Percentiles rank a stretch among this genome's conserved stretches.
Evolutionary conservation across 1,140 invertebrate species (phyloP).

Genomic region (Lysiphlebus fabarum): DNA sequence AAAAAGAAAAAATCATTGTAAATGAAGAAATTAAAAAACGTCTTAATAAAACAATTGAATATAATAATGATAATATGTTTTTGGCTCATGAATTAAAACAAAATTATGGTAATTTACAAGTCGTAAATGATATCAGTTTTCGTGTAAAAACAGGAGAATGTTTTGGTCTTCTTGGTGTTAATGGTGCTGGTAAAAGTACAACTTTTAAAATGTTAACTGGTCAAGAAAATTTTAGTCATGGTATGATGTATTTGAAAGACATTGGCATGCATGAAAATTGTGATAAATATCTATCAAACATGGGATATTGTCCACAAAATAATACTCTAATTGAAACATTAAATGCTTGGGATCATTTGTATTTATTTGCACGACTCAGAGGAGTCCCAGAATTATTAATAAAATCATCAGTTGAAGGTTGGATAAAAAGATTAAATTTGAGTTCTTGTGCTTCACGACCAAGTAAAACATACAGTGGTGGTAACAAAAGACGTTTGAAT

Average conservation of each 20-base stretch:
- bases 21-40: conserved; percentile 39
- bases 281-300: conserved; percentile 51
- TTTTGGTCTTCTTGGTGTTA: conserved; percentile 77
- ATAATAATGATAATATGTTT: conserved; percentile 38
- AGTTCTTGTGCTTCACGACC: conserved; percentile 49
- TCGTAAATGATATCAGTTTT: conserved; percentile 70
- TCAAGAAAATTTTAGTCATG: conserved; percentile 59
- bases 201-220: conserved; percentile 83
- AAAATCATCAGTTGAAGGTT: conserved; percentile 53
- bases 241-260: conserved; percentile 36
- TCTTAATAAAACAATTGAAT: background rate
- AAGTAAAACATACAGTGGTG: conserved; percentile 72
- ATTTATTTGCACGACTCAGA: conserved; percentile 65
- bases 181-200: conserved; percentile 87
- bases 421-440: conserved; percentile 53
- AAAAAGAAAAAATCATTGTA: conserved; percentile 41
- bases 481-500: conserved; percentile 92
- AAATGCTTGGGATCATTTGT: conserved; percentile 67
- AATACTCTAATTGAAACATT: conserved; percentile 69
- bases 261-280: conserved; percentile 23
- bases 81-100: conserved; percentile 62
- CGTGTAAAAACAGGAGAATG: conserved; percentile 74
- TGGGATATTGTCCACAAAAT: conserved; percentile 71
- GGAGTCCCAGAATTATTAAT: conserved; percentile 60
- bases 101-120: conserved; percentile 60